A percentile compares a stretch with the other conserved stretches of the same genome.
Evolutionary conservation across 1,140 invertebrate genomes (phyloP).

Genomic region (Rhopalosiphum padi): DNA sequence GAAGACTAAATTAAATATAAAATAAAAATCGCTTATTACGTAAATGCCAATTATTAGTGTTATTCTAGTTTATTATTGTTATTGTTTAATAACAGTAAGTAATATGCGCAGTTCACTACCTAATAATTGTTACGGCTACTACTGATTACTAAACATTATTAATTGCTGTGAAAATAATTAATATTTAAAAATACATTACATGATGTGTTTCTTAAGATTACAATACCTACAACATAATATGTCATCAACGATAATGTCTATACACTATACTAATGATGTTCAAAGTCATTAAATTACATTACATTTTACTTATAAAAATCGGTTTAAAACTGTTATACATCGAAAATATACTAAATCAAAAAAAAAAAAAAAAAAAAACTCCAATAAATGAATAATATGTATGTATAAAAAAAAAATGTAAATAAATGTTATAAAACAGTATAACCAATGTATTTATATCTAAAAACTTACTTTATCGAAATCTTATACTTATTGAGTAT

Average conservation of each 20-base stretch:
- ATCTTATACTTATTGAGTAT: not conserved
- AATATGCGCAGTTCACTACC: not conserved
- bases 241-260: not conserved
- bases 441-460: not conserved
- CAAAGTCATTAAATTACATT: not conserved
- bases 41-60: not conserved
- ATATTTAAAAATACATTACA: not conserved
- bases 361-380: too few species aligned
- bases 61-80: not conserved
- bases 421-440: not conserved
- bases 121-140: not conserved
- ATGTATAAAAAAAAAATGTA: not conserved
- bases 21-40: not conserved
- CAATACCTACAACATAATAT: not conserved
- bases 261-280: not conserved
- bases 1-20: not conserved
- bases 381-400: not conserved
- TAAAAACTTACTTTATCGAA: not conserved
- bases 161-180: not conserved
- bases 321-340: not conserved
- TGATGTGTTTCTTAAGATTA: not conserved
- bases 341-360: not conserved
- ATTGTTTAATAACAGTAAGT: not conserved
- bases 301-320: not conserved
- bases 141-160: not conserved